phyloP scores from a whole-genome alignment of 2,113 vertebrate genomes.

The Fulmarus glacialis region DNA sequence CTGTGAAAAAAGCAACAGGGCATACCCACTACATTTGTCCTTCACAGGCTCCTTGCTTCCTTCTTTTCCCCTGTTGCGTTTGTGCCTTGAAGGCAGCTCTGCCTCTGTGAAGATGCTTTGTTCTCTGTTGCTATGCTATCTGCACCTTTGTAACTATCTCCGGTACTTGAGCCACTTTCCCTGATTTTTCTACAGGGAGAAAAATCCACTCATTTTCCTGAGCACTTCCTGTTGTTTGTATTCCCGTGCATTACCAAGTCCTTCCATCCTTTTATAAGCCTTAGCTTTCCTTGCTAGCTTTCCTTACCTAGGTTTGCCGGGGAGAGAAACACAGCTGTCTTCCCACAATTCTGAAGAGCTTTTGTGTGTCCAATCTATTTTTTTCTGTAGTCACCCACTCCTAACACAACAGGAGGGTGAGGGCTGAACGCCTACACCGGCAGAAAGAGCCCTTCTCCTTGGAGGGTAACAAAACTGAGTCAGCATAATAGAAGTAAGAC shows the following conservation, averaged over 20 bases:
- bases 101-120: neutral
- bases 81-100: neutral
- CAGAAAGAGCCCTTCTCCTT: slow-evolving; percentile 9
- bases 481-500: neutral
- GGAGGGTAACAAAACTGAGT: neutral
- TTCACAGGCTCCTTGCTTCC: neutral
- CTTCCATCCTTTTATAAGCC: neutral
- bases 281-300: neutral
- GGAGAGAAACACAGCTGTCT: neutral
- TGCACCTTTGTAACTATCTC: neutral
- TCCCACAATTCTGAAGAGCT: neutral
- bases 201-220: neutral
- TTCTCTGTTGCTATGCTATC: neutral
- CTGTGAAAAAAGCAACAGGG: neutral
- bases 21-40: neutral
- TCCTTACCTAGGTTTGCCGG: neutral
- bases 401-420: neutral
- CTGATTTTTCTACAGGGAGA: neutral
- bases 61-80: neutral
- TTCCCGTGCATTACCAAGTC: neutral
- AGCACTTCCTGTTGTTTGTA: neutral
- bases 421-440: neutral
- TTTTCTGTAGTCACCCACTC: neutral
- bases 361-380: neutral
- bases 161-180: neutral